These are phyloP conservation scores for Nephrotoma guestfalica DNA, from an alignment of 2,888 invertebrate species.

Conservation along the genomic window DNA sequence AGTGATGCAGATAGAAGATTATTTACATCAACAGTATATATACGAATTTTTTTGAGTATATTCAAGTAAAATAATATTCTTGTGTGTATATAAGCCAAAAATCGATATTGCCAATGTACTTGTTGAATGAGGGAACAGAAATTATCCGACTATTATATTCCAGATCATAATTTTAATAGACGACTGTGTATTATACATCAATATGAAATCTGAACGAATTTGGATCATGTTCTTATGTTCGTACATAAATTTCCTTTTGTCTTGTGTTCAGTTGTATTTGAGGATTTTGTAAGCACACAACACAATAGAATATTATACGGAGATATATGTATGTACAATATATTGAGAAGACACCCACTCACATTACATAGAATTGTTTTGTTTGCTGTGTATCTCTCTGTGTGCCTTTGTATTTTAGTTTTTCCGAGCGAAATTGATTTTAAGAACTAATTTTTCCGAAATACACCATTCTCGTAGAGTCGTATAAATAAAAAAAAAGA, in stretches of 20 bases:
- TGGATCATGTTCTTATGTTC: not conserved
- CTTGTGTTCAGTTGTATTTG: not conserved
- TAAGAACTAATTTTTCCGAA: not conserved
- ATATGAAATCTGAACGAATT: not conserved
- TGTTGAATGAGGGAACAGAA: not conserved
- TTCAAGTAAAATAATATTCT: too few species aligned
- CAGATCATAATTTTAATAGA: not conserved
- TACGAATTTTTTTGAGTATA: too few species aligned
- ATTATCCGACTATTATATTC: not conserved
- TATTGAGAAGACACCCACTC: not conserved
- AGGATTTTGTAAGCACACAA: not conserved
- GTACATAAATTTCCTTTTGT: not conserved
- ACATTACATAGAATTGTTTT: not conserved
- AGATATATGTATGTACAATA: not conserved
- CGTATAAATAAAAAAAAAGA: not conserved
- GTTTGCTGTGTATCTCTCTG: not conserved
- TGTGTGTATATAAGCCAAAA: not conserved
- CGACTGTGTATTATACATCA: not conserved
- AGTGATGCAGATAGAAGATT: too few species aligned
- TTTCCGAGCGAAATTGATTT: not conserved
- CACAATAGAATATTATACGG: not conserved
- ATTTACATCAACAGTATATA: too few species aligned
- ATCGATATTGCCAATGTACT: not conserved
- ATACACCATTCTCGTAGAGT: not conserved
- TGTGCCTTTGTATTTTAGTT: not conserved